Percentiles rank a stretch among this genome's conserved stretches.
phyloP scores from a whole-genome alignment of 2,797 vertebrate species.

The Crypturellus tataupa region DNA sequence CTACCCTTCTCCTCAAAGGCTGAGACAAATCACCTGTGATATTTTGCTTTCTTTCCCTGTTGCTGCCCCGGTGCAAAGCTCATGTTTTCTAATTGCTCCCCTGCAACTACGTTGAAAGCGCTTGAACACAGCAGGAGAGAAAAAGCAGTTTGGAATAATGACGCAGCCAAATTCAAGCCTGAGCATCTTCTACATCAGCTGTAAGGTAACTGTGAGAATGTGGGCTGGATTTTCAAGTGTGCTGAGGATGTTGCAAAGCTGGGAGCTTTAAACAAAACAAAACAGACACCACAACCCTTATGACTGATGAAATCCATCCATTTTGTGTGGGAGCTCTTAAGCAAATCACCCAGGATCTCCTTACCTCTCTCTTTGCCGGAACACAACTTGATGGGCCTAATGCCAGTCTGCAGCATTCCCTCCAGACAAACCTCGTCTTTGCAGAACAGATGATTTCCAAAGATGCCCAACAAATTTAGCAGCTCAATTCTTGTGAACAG shows the following conservation, averaged over 20 bases:
- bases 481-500: not conserved
- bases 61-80: not conserved
- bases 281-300: not conserved
- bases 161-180: not conserved
- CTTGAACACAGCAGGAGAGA: not conserved
- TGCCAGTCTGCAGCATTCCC: not conserved
- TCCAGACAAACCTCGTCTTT: fast-evolving
- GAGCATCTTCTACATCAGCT: not conserved
- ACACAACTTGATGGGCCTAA: not conserved
- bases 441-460: not conserved
- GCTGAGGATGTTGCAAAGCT: not conserved
- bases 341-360: not conserved
- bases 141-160: not conserved
- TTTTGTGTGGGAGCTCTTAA: not conserved
- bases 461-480: not conserved
- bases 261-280: not conserved
- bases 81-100: not conserved
- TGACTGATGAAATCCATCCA: not conserved
- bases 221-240: not conserved
- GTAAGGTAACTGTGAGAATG: not conserved
- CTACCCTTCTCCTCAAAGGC: not conserved
- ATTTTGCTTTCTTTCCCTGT: not conserved
- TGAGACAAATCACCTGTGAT: not conserved
- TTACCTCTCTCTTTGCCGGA: not conserved
- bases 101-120: fast-evolving